phyloP scores from a whole-genome alignment of 2,113 vertebrate species.

The Eulemur macaco region DNA sequence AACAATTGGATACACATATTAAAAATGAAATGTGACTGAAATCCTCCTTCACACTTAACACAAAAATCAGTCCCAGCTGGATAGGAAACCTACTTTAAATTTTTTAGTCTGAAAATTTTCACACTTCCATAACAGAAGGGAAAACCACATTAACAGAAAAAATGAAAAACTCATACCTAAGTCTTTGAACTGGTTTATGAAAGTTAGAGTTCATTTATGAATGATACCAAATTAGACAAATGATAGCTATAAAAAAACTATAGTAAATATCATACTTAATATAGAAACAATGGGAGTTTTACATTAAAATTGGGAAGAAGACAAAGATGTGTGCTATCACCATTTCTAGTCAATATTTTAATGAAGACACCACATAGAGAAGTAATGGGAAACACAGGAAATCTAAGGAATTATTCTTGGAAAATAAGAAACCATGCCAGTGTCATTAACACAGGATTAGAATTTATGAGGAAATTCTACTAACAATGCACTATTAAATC shows the following conservation, averaged over 20 bases:
- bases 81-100: neutral
- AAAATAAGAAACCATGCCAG: neutral
- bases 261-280: neutral
- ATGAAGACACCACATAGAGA: neutral
- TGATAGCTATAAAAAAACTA: neutral
- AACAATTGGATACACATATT: neutral
- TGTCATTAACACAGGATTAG: neutral
- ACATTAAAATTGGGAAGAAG: neutral
- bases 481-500: neutral
- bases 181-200: neutral
- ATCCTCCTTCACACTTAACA: neutral
- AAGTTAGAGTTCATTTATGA: neutral
- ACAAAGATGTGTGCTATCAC: neutral
- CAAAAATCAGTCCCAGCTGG: neutral
- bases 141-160: neutral
- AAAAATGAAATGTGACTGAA: neutral
- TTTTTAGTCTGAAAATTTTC: neutral
- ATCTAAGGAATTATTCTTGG: neutral
- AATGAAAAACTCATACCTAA: neutral
- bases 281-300: neutral
- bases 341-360: neutral
- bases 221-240: neutral
- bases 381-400: neutral
- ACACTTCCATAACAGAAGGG: neutral
- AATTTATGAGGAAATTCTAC: slow-evolving; percentile 2